Evolutionary conservation across 2,113 vertebrate genomes (phyloP).

Genomic region (Probosciger aterrimus): DNA sequence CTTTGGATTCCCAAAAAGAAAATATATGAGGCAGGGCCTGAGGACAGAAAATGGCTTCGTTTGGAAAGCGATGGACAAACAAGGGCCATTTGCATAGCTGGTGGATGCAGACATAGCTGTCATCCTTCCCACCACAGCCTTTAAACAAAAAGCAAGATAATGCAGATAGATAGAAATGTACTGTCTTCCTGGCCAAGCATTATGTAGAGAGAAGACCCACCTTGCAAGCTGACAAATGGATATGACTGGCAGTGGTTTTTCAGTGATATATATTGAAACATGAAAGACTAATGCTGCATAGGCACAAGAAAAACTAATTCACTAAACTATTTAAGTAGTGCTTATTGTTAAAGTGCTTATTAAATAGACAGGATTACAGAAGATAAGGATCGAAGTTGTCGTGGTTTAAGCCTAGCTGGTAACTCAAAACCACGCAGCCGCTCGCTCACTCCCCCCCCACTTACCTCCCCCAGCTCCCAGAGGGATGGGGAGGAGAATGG

Average conservation of each 20-base stretch:
- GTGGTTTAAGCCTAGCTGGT: no score
- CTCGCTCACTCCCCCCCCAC: no score
- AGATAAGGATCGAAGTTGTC: background rate
- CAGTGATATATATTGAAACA: background rate
- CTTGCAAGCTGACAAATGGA: background rate
- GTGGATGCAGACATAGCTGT: background rate
- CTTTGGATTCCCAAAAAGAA: background rate
- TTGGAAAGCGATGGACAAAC: background rate
- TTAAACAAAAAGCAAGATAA: background rate
- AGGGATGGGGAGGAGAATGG: no score
- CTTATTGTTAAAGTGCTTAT: background rate
- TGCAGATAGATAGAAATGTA: background rate
- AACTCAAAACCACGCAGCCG: no score
- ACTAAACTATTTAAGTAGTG: background rate
- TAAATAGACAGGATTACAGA: background rate
- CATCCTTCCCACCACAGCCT: background rate
- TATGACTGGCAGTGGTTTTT: background rate
- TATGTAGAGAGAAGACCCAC: background rate
- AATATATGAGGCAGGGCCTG: background rate
- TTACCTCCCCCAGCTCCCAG: no score
- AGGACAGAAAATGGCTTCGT: background rate
- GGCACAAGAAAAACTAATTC: background rate
- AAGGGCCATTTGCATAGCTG: accelerated
- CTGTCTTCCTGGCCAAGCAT: background rate
- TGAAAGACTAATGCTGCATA: background rate